phyloP scores from a whole-genome alignment of 2,113 vertebrate species.

The Cyphomyrus plagiostoma region DNA sequence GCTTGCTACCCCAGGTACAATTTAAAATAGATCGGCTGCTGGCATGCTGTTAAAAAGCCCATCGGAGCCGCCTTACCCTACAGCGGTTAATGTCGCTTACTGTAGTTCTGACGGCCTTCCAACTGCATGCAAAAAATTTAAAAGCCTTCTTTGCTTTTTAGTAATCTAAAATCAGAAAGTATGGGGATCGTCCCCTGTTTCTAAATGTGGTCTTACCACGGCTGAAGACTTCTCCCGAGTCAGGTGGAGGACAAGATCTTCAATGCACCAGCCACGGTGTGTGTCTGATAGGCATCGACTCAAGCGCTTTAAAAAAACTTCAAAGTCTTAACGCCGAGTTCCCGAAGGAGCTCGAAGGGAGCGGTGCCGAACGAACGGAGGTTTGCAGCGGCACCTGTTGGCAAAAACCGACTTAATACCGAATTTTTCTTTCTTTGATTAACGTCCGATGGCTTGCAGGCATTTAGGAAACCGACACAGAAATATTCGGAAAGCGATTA shows the following conservation, averaged over 20 bases:
- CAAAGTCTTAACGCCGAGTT: constrained; percentile 20
- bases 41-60: background rate
- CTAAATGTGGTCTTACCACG: background rate
- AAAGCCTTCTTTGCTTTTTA: constrained; percentile 1
- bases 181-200: background rate
- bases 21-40: background rate
- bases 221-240: constrained; percentile 19
- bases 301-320: constrained; percentile 8
- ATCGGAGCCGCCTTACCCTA: constrained; percentile 27
- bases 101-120: background rate
- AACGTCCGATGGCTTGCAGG: background rate
- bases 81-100: constrained; percentile 10
- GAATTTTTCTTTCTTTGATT: background rate
- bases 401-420: background rate
- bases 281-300: constrained; percentile 17
- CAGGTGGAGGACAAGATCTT: constrained; percentile 13
- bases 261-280: constrained; percentile 32
- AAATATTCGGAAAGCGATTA: background rate
- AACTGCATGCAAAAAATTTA: background rate
- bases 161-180: background rate
- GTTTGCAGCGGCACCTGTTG: constrained; percentile 33
- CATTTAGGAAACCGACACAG: background rate
- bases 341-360: constrained; percentile 15
- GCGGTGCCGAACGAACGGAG: background rate
- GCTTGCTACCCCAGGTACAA: background rate